Evolutionary conservation across 1,140 invertebrate species (phyloP).

Genomic region (Trissolcus basalis): DNA sequence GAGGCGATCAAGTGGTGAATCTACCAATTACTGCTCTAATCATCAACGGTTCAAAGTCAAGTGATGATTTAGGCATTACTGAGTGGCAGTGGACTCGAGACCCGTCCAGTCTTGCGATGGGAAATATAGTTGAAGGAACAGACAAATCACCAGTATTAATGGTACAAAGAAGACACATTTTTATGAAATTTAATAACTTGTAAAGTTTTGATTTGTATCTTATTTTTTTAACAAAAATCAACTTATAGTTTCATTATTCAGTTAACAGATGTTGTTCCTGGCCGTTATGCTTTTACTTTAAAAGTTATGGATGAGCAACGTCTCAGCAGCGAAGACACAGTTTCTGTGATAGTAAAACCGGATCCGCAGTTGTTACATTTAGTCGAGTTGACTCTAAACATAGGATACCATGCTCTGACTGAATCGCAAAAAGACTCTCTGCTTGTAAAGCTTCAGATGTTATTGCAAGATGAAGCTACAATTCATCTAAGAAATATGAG

Average conservation of each 20-base stretch:
- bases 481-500: constrained; percentile 81
- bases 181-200: neutral
- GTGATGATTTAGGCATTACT: constrained; percentile 91
- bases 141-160: constrained; percentile 86
- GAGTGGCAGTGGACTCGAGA: constrained; percentile 91
- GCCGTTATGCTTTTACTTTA: constrained; percentile 91
- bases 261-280: constrained; percentile 89
- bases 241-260: constrained; percentile 65
- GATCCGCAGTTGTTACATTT: constrained; percentile 85
- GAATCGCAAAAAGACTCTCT: constrained; percentile 85
- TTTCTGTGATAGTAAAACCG: constrained; percentile 89
- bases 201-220: too few relatives aligned
- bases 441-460: constrained; percentile 84
- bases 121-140: constrained; percentile 84
- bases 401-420: constrained; percentile 83
- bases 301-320: constrained; percentile 94
- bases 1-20: constrained; percentile 86
- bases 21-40: constrained; percentile 85
- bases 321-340: constrained; percentile 85
- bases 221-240: too few relatives aligned
- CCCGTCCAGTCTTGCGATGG: constrained; percentile 88
- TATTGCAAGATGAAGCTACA: constrained; percentile 82
- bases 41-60: constrained; percentile 90
- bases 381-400: constrained; percentile 87
- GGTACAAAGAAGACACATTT: constrained; percentile 63